Evolutionary conservation across 2,113 vertebrate genomes (phyloP).

Genomic region (Orientallactaga bullata): DNA sequence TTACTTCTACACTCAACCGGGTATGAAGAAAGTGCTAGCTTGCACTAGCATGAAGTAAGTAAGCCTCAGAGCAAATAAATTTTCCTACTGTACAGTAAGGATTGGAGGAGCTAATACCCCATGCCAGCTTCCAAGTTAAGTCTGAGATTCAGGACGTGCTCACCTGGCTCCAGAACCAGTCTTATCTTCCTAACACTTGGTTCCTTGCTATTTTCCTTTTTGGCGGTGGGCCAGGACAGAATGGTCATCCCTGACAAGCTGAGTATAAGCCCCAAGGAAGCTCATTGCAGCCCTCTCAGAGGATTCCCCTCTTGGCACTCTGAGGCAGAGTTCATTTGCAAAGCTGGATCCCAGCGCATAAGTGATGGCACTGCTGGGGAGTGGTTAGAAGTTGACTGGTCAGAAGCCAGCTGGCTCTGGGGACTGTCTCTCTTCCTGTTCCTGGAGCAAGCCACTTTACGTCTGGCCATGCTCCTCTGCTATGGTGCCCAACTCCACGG

Average conservation of each 20-base stretch:
- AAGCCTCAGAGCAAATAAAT: neutral
- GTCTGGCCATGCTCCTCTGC: slow-evolving; percentile 65
- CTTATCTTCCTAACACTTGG: neutral
- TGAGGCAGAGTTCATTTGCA: neutral
- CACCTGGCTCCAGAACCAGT: too few species aligned
- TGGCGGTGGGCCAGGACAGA: neutral
- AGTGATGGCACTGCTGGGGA: neutral
- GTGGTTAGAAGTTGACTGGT: slow-evolving; percentile 38
- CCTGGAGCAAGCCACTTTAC: slow-evolving; percentile 40
- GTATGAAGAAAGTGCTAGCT: neutral
- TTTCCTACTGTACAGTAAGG: neutral
- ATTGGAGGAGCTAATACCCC: neutral
- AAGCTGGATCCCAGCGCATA: neutral
- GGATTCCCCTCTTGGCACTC: neutral
- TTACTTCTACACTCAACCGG: neutral
- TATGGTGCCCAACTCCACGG: slow-evolving; percentile 70
- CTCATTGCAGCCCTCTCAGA: neutral
- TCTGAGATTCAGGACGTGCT: neutral
- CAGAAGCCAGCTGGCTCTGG: slow-evolving; percentile 63
- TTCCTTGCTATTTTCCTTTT: neutral
- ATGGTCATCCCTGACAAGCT: neutral
- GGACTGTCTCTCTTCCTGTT: neutral
- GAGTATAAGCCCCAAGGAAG: neutral
- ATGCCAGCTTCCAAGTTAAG: neutral
- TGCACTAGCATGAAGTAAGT: neutral